Percentiles rank a stretch among this genome's conserved stretches.
Evolutionary conservation across 64 coral and sea anemone species (phyloP).

Genomic region (Pachyseris speciosa): DNA sequence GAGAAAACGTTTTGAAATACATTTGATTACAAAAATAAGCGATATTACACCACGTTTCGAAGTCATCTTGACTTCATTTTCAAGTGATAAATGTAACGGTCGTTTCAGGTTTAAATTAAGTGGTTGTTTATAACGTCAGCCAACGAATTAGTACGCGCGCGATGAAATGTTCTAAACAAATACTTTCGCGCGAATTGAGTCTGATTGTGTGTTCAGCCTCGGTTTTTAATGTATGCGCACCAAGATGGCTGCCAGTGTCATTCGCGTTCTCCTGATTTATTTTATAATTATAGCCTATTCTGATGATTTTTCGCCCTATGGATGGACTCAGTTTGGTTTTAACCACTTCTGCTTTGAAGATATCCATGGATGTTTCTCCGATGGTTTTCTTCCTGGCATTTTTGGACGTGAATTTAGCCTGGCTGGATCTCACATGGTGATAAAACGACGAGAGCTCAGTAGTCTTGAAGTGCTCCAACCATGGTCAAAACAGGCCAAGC

Average conservation of each 20-base stretch:
- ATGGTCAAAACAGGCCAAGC: not conserved
- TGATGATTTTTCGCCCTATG: not conserved
- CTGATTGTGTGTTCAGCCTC: too few relatives aligned
- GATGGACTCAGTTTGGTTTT: not conserved
- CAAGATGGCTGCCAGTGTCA: not conserved
- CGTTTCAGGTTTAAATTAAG: too few relatives aligned
- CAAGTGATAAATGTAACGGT: too few relatives aligned
- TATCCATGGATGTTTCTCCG: not conserved
- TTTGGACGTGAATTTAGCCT: not conserved
- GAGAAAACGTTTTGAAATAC: too few relatives aligned
- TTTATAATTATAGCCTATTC: not conserved
- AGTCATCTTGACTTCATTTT: too few relatives aligned
- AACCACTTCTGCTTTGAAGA: not conserved
- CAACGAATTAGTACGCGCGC: too few relatives aligned
- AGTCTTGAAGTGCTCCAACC: too few relatives aligned
- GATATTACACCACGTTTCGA: too few relatives aligned
- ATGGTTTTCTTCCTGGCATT: not conserved
- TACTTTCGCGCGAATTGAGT: too few relatives aligned
- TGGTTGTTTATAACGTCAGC: too few relatives aligned
- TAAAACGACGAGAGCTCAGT: not conserved
- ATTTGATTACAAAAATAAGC: too few relatives aligned
- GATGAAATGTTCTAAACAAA: too few relatives aligned
- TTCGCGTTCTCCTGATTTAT: not conserved
- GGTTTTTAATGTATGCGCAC: not conserved
- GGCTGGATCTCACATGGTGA: not conserved